Evolutionary conservation across 2,888 invertebrate species (phyloP).

Genomic region (Drosophila kokeensis): DNA sequence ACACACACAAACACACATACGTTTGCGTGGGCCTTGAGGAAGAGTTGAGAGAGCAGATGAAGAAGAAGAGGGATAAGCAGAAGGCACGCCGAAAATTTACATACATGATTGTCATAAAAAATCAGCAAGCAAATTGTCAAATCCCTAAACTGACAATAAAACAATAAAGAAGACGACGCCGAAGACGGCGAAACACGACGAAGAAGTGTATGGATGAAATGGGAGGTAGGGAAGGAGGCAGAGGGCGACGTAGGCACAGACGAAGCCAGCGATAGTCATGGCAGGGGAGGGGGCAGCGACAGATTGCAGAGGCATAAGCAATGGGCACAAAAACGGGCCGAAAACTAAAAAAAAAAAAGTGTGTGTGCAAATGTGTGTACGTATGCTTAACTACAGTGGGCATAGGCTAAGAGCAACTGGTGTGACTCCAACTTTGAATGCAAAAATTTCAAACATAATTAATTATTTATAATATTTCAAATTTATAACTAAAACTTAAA

Average conservation of each 20-base stretch:
- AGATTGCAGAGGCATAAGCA: constrained; percentile 6
- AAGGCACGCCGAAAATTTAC: constrained; percentile 69
- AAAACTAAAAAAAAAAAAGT: constrained; percentile 32
- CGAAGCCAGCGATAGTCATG: background rate
- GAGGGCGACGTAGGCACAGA: constrained; percentile 4
- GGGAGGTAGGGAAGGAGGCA: constrained; percentile 2
- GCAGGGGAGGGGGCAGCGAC: background rate
- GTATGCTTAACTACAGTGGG: constrained; percentile 37
- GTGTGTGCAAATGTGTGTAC: constrained; percentile 10
- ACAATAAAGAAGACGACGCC: constrained; percentile 76
- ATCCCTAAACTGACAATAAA: constrained; percentile 82
- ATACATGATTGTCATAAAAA: constrained; percentile 81
- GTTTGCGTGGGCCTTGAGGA: constrained; percentile 65
- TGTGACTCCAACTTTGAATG: background rate
- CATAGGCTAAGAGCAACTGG: constrained; percentile 9
- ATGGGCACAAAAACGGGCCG: constrained; percentile 22
- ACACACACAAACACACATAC: constrained; percentile 17
- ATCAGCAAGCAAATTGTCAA: constrained; percentile 81
- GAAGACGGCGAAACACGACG: constrained; percentile 39
- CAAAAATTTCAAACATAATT: background rate
- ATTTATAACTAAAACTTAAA: background rate
- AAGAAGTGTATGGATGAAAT: constrained; percentile 12
- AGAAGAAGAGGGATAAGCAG: constrained; percentile 11
- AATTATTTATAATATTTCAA: background rate
- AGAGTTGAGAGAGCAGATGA: constrained; percentile 60